A percentile compares a stretch with the other conserved stretches of the same genome.
Conservation (phyloP, 2,113 vertebrate species). For the Raphicerus campestris region DNA sequence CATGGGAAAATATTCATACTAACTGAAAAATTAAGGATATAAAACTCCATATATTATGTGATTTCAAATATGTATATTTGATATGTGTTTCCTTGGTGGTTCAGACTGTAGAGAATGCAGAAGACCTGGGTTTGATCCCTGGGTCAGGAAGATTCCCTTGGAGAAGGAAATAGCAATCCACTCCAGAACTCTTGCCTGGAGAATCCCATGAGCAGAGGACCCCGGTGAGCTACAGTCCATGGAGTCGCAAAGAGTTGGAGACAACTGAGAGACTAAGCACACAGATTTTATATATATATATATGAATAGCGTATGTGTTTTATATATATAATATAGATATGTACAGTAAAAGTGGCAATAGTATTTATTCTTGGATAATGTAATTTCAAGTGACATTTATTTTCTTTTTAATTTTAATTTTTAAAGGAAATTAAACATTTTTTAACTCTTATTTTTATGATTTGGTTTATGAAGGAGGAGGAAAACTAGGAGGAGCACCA, state of each 20-base stretch:
- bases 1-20: not conserved
- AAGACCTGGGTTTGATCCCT: not conserved
- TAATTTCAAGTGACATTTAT: constrained; percentile 23
- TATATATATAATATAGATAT: not conserved
- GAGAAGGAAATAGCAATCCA: not conserved
- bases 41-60: not conserved
- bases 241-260: not conserved
- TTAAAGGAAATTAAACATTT: not conserved
- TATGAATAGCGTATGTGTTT: not conserved
- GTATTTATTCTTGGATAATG: not conserved
- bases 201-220: not conserved
- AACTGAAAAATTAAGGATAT: not conserved
- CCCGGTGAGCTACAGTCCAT: not conserved
- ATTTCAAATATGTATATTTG: not conserved
- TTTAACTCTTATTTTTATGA: not conserved
- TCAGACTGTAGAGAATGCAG: not conserved
- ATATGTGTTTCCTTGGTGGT: not conserved
- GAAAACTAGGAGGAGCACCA: not conserved
- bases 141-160: not conserved
- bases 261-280: not conserved
- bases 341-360: not conserved
- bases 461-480: not conserved
- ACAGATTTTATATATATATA: not conserved
- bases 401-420: not conserved
- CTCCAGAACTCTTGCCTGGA: not conserved